Base-by-base conservation (phyloP, 2,888 invertebrate genomes). In the Alcis repandata region DNA sequence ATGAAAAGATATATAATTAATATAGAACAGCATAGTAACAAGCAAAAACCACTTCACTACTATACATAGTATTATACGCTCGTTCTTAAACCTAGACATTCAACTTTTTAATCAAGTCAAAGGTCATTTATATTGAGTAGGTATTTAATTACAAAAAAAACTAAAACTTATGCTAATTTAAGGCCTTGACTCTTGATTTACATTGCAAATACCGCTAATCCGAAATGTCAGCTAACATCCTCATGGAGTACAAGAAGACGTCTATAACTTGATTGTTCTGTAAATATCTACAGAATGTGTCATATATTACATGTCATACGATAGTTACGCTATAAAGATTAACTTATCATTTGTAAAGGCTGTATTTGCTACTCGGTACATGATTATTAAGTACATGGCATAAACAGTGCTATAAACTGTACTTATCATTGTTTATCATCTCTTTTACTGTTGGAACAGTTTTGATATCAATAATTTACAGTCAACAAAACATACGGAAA, bases 121-220 rank as follows among this genome's bases (percentile, higher is more conserved):
- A 66, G 60, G 65, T 61, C 52, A 56, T 51, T 53, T 67, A 74
- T 73, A 71, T 58, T 71, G 9, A 53, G 40, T 43, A 27, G 27
- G 17, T 17, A 49, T 22, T 51, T 66, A 62, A 62, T 63, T 60
- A 59, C 40, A 65, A 56, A 65, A 38, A 70, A 61, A 68, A 19
- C 54, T 49, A 68, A 68, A 72, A 67, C 56, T 54, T 54, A 72
- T 65, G 60, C 64, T 32, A 68, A 72, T 67, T 20, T 58, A 33
- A 68, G 75, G 63, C 87, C 86, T 86, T 87, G 85, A 82, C 79
- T 78, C 49, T 53, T 61, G 19, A 82, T 82, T 82, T 76, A 72
- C 78, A 82, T 80, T 82, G 79, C 77, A 76, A 82, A 85, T 73
- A 76, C 67, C 46, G 67, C 75, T 75, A 74, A 70, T 73, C 59